These are phyloP conservation scores for Osedax fenrisi DNA, from an alignment of 2,888 invertebrate species.

Conservation along the genomic window DNA sequence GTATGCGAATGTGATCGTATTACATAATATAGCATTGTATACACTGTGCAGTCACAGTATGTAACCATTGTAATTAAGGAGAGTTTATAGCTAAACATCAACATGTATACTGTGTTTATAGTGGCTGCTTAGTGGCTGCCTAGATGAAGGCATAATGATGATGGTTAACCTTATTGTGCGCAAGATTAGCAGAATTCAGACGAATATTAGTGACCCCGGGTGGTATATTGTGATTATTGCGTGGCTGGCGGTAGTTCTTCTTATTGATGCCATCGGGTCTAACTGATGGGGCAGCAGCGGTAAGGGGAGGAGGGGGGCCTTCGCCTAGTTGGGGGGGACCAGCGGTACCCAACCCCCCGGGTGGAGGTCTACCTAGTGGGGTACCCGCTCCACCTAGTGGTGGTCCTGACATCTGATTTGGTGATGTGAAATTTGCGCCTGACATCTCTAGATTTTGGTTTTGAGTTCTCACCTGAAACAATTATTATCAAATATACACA, in stretches of 20 bases:
- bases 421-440: constrained; percentile 9
- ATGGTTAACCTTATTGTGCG: background rate
- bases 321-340: constrained; percentile 21
- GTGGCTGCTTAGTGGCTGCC: too few species aligned
- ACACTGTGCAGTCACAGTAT: too few species aligned
- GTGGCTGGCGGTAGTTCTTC: too few species aligned
- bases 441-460: constrained; percentile 9
- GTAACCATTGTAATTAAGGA: too few species aligned
- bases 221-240: background rate
- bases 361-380: constrained; percentile 9
- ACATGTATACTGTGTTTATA: too few species aligned
- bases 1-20: too few species aligned
- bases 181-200: background rate
- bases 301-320: background rate
- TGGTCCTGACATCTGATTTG: background rate
- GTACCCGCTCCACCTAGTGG: background rate
- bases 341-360: constrained; percentile 28
- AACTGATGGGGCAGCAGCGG: background rate
- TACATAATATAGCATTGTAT: too few species aligned
- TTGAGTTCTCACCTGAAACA: background rate
- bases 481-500: too few species aligned
- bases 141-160: too few species aligned
- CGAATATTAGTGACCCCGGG: background rate
- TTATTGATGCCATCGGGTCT: background rate
- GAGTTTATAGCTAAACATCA: too few species aligned